Conservation (phyloP, 1,140 invertebrate genomes). For the Mesaphorura yosii region DNA sequence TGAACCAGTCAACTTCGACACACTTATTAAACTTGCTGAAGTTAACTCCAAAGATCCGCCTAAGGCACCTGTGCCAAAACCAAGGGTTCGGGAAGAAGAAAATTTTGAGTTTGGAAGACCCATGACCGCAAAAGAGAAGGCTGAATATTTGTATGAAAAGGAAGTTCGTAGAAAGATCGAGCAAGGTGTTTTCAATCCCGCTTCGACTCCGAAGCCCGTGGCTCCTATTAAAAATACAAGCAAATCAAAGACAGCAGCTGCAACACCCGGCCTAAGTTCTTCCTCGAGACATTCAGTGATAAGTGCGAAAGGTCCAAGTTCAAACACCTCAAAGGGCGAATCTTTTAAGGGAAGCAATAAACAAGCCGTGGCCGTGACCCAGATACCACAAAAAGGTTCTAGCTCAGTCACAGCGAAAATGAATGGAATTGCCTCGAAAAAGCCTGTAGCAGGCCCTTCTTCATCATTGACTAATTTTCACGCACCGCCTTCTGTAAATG, state of each 20-base stretch:
- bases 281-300: too few species aligned
- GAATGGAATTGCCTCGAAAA: too few species aligned
- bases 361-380: too few species aligned
- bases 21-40: slow-evolving; percentile 60
- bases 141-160: slow-evolving; percentile 51
- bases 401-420: too few species aligned
- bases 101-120: slow-evolving; percentile 43
- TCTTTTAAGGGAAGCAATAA: too few species aligned
- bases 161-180: slow-evolving; percentile 36
- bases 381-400: too few species aligned
- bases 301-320: too few species aligned
- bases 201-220: slow-evolving; percentile 17
- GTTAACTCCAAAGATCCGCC: slow-evolving; percentile 68
- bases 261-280: slow-evolving; percentile 6
- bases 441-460: too few species aligned
- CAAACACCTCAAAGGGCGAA: too few species aligned
- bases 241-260: not conserved
- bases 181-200: slow-evolving; percentile 27
- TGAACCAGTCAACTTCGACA: slow-evolving; percentile 49
- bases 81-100: slow-evolving; percentile 44
- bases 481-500: too few species aligned
- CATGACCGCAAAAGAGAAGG: slow-evolving; percentile 68
- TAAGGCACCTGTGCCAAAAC: slow-evolving; percentile 37
- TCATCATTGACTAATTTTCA: too few species aligned
- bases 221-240: slow-evolving; percentile 35